Conservation (phyloP, 2,888 invertebrate species). For the Cheilosia impressa region DNA sequence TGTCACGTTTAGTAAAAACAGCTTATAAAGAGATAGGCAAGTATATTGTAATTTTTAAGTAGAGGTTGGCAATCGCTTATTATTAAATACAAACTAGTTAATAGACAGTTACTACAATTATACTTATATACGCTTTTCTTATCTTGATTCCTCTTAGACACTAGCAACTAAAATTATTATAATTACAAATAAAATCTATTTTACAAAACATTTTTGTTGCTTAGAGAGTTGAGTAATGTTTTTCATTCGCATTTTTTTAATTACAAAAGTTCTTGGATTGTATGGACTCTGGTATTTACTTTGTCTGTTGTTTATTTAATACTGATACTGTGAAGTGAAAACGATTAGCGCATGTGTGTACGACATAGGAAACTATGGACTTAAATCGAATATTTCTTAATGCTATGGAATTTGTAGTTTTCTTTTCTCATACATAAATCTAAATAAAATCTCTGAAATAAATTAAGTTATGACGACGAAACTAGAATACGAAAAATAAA, state of each 20-base stretch:
- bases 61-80: conserved; percentile 68
- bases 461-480: conserved; percentile 52
- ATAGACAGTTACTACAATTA: conserved; percentile 68
- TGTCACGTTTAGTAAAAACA: conserved; percentile 54
- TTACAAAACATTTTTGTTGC: conserved; percentile 55
- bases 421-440: conserved; percentile 31
- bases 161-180: conserved; percentile 40
- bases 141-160: conserved; percentile 35
- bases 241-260: conserved; percentile 33
- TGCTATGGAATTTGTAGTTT: conserved; percentile 64
- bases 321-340: conserved; percentile 56
- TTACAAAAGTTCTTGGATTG: conserved; percentile 16
- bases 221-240: conserved; percentile 16
- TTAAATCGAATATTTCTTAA: conserved; percentile 59
- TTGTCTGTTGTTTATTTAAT: conserved; percentile 40
- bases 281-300: conserved; percentile 8
- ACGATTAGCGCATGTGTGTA: conserved; percentile 19
- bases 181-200: conserved; percentile 67
- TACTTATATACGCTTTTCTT: conserved; percentile 14
- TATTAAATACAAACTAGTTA: conserved; percentile 68
- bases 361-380: conserved; percentile 47
- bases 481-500: conserved; percentile 23
- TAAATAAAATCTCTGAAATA: conserved; percentile 68
- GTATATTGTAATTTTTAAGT: conserved; percentile 53
- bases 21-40: conserved; percentile 66